A percentile compares a stretch with the other conserved stretches of the same genome.
These are phyloP conservation scores for Lucifuga dentata DNA, from an alignment of 2,113 vertebrate species.

Conservation along the genomic window DNA sequence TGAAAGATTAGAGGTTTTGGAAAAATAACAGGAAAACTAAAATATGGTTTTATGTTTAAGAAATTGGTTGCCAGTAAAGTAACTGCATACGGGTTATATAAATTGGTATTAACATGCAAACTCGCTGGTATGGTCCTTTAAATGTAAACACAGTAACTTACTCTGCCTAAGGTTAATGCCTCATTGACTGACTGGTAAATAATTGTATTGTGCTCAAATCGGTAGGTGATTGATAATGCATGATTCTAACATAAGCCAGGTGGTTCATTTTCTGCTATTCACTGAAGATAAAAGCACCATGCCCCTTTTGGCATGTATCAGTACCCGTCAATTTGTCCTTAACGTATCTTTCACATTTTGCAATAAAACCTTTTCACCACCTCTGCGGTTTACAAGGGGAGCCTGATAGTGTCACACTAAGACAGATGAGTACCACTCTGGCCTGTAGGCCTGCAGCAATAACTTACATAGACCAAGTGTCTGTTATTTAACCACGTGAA, in stretches of 20 bases:
- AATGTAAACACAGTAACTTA: constrained; percentile 30
- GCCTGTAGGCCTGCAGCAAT: constrained; percentile 64
- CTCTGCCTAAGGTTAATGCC: constrained; percentile 17
- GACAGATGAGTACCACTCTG: constrained; percentile 67
- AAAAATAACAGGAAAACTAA: no score
- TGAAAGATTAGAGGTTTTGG: no score
- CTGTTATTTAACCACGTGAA: constrained; percentile 67
- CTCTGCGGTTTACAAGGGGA: constrained; percentile 60
- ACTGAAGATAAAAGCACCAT: constrained; percentile 49
- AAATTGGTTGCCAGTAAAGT: no score
- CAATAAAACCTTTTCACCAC: constrained; percentile 72
- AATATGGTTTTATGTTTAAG: no score
- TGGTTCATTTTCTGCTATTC: constrained; percentile 4
- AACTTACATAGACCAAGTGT: constrained; percentile 56
- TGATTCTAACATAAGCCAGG: constrained; percentile 13
- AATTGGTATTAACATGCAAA: no score
- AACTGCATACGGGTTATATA: no score
- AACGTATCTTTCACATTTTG: constrained; percentile 58
- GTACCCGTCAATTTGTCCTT: constrained; percentile 53
- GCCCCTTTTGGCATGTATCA: constrained; percentile 53
- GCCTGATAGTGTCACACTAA: constrained; percentile 69
- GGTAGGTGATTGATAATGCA: not conserved
- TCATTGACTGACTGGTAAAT: constrained; percentile 18
- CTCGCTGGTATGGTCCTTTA: no score
- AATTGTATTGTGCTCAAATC: constrained; percentile 2